These are phyloP conservation scores for Sapajus apella DNA, from an alignment of 2,113 vertebrate species.

Conservation along the genomic window DNA sequence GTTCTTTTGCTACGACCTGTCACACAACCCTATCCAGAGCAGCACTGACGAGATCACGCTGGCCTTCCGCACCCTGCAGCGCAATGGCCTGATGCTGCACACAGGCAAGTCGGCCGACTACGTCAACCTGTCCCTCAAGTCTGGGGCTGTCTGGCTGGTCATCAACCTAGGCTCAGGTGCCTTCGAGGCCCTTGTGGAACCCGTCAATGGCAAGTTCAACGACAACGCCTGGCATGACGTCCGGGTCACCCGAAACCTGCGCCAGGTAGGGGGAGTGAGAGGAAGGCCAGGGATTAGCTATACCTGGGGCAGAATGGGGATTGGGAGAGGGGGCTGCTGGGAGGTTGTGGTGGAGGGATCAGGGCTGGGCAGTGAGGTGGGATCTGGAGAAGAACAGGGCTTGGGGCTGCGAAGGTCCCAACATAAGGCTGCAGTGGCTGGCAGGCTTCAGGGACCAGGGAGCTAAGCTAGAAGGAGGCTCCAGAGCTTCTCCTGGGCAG, in stretches of 20 bases:
- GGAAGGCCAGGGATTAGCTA: background rate
- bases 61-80: conserved; percentile 94
- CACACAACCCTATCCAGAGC: conserved; percentile 96
- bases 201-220: conserved; percentile 94
- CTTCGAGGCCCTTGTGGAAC: conserved; percentile 96
- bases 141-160: conserved; percentile 95
- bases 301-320: background rate
- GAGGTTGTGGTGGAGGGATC: background rate
- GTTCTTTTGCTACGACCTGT: conserved; percentile 98
- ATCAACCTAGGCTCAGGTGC: conserved; percentile 97
- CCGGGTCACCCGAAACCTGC: conserved; percentile 95
- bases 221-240: conserved; percentile 95
- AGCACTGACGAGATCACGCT: conserved; percentile 97
- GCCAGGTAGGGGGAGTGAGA: conserved; percentile 90
- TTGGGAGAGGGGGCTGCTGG: background rate
- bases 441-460: background rate
- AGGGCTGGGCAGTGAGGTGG: background rate
- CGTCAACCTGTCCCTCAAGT: conserved; percentile 95
- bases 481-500: background rate
- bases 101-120: conserved; percentile 96
- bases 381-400: background rate
- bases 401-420: background rate
- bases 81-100: conserved; percentile 96
- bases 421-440: background rate
- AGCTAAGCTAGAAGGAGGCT: background rate